Evolutionary conservation across 2,888 invertebrate species (phyloP).

Genomic region (Idaea dimidiata): DNA sequence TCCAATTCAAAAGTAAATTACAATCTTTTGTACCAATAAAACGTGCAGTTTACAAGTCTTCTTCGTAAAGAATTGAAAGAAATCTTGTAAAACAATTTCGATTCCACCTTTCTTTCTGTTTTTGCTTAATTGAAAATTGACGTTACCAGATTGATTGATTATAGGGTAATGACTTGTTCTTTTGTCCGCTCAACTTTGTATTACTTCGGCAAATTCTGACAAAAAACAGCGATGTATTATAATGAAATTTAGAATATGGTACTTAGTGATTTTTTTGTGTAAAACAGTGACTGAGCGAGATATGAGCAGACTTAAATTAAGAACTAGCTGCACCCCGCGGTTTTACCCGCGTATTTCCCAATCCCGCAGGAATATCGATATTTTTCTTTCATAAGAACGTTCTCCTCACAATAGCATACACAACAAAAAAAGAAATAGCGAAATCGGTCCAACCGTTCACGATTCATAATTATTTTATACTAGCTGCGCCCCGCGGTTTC

Average conservation of each 20-base stretch:
- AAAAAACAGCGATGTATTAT: background rate
- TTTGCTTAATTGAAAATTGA: conserved; percentile 43
- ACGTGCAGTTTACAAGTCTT: background rate
- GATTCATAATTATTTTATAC: no score
- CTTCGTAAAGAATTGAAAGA: conserved; percentile 3
- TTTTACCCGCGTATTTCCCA: no score
- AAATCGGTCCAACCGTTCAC: no score
- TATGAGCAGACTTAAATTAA: no score
- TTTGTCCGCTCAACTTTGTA: conserved; percentile 14
- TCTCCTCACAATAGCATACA: no score
- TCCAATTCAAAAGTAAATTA: background rate
- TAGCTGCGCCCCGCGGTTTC: no score
- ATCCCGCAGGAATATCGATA: no score
- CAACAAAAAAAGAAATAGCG: no score
- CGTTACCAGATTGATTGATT: conserved; percentile 40
- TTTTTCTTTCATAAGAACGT: no score
- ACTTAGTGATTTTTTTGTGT: background rate
- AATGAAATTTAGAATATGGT: background rate
- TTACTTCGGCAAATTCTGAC: conserved; percentile 6
- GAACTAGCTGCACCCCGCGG: no score
- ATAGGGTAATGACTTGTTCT: conserved; percentile 28
- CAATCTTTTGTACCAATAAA: background rate
- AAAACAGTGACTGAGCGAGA: no score
- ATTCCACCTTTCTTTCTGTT: conserved; percentile 30
- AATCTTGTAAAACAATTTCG: conserved; percentile 12